Evolutionary conservation across 2,797 vertebrate species (phyloP).

Genomic region (Melanotaenia pygmaea): DNA sequence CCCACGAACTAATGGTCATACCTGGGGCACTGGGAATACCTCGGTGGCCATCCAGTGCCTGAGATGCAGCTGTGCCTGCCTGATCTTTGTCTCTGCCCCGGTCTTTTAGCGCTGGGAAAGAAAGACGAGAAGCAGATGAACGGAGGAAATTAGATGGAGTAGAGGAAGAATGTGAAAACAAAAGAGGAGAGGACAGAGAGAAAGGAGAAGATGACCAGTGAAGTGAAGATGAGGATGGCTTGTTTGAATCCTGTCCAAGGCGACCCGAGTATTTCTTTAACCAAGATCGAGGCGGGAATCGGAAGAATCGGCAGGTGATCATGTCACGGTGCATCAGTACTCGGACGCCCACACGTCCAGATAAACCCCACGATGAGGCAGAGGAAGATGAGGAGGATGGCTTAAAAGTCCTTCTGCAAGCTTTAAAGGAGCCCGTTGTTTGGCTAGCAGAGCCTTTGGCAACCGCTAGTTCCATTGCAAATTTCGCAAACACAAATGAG

Average conservation of each 20-base stretch:
- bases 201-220: conserved; percentile 38
- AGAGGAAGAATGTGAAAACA: conserved; percentile 44
- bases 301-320: conserved; percentile 84
- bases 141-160: neutral
- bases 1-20: conserved; percentile 89
- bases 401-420: conserved; percentile 13
- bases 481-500: neutral
- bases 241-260: conserved; percentile 7
- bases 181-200: conserved; percentile 38
- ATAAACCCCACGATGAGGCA: conserved; percentile 50
- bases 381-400: conserved; percentile 20
- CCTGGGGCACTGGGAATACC: conserved; percentile 83
- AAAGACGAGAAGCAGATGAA: conserved; percentile 54
- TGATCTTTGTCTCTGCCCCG: conserved; percentile 72
- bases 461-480: conserved; percentile 57
- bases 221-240: conserved; percentile 46
- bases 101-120: conserved; percentile 85
- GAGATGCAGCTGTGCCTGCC: conserved; percentile 34
- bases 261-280: conserved; percentile 67
- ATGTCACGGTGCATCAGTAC: conserved; percentile 84
- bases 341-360: conserved; percentile 49
- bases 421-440: conserved; percentile 11
- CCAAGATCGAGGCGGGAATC: conserved; percentile 74
- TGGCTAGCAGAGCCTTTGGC: conserved; percentile 14
- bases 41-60: conserved; percentile 85